phyloP scores from a whole-genome alignment of 2,113 vertebrate genomes.

The Melanerpes aurifrons region DNA sequence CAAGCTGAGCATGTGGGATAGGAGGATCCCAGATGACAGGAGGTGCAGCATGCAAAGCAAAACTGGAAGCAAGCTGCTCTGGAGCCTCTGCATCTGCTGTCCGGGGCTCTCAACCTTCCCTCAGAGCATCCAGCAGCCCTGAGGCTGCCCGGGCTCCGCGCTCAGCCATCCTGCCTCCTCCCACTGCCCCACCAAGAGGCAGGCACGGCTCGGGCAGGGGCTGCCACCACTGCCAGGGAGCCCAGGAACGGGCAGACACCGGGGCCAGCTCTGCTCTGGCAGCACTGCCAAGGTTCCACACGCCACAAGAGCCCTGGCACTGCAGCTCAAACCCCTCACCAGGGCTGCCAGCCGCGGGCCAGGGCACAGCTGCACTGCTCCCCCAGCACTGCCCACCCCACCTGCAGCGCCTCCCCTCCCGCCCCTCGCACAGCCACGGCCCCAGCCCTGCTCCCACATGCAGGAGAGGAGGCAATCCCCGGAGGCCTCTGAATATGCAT shows the following conservation, averaged over 20 bases:
- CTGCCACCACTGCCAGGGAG: neutral
- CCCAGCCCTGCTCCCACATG: neutral
- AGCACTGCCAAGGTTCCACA: accelerated
- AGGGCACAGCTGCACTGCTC: accelerated
- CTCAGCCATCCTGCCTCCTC: neutral
- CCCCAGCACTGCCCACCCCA: neutral
- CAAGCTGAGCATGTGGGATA: neutral
- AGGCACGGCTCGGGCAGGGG: neutral
- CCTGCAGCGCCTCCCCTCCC: neutral
- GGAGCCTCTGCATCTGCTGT: neutral
- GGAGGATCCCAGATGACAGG: neutral
- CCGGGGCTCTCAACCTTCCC: neutral
- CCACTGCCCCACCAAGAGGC: neutral
- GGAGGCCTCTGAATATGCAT: slow-evolving; percentile 60
- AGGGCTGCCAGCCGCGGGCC: neutral
- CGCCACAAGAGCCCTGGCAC: neutral
- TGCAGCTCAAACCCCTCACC: neutral
- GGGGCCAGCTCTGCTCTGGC: accelerated
- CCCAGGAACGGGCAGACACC: accelerated
- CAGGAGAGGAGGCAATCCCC: neutral
- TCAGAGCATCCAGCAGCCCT: neutral
- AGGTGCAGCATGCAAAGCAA: neutral
- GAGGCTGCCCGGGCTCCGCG: neutral
- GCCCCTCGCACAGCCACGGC: accelerated
- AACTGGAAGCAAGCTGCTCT: neutral